Conservation (phyloP, 2,797 vertebrate genomes). For the Mormyrops boulengeri region DNA sequence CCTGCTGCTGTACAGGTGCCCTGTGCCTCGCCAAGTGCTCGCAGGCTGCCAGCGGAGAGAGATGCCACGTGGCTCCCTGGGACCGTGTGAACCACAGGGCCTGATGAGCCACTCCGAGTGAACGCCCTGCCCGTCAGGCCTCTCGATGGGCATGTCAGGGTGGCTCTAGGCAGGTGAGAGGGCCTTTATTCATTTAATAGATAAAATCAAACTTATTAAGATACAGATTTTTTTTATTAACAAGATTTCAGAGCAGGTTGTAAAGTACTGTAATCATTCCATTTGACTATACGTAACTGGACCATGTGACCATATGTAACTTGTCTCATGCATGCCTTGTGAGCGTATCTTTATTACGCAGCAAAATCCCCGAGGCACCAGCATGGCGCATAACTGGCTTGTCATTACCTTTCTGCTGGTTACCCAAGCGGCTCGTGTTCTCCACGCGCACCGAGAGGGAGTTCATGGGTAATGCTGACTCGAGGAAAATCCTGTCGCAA, state of each 20-base stretch:
- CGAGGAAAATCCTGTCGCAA: not conserved
- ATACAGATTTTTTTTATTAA: not conserved
- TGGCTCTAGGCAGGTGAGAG: not conserved
- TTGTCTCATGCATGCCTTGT: not conserved
- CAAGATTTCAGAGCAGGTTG: not conserved
- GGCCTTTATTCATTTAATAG: not conserved
- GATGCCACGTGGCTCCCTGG: not conserved
- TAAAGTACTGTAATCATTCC: not conserved
- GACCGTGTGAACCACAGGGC: not conserved
- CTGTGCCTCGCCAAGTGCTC: not conserved
- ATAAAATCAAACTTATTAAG: not conserved
- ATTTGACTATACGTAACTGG: not conserved
- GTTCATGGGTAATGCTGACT: constrained; percentile 1
- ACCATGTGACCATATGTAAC: not conserved
- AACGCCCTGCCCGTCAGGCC: not conserved
- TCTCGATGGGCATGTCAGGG: not conserved
- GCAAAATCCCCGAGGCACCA: not conserved
- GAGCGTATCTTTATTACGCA: not conserved
- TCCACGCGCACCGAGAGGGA: not conserved
- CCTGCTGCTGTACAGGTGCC: not conserved
- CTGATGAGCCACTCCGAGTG: not conserved
- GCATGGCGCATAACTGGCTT: not conserved
- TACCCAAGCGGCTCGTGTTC: not conserved
- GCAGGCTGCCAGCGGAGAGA: not conserved
- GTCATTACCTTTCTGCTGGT: not conserved